phyloP scores from a whole-genome alignment of 2,888 invertebrate species.

The Phyllotreta striolata region DNA sequence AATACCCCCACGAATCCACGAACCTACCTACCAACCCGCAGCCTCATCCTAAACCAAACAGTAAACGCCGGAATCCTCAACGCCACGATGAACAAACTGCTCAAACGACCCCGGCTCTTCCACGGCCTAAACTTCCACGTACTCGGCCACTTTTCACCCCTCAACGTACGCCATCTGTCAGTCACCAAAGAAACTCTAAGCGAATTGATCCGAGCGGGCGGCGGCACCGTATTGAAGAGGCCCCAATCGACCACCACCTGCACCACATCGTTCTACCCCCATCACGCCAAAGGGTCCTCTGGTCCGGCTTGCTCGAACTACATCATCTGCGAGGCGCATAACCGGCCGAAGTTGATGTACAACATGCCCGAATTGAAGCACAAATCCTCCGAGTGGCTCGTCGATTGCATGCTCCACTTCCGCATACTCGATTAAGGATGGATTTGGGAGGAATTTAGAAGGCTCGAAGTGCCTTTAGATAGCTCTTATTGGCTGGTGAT shows the following conservation, averaged over 20 bases:
- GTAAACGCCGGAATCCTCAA: constrained; percentile 45
- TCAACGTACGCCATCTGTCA: constrained; percentile 42
- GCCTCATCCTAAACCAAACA: constrained; percentile 27
- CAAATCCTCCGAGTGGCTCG: constrained; percentile 52
- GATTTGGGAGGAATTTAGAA: no score
- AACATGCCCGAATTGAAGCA: constrained; percentile 52
- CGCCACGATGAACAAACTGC: constrained; percentile 48
- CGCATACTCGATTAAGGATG: constrained; percentile 30
- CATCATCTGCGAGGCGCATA: constrained; percentile 51
- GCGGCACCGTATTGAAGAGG: constrained; percentile 49
- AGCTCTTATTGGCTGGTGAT: no score
- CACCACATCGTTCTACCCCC: constrained; percentile 40
- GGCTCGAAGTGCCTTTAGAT: no score
- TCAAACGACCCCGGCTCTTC: constrained; percentile 53
- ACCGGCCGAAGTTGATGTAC: constrained; percentile 47
- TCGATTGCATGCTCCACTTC: constrained; percentile 51
- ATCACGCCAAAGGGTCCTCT: constrained; percentile 36
- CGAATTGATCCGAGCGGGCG: constrained; percentile 48
- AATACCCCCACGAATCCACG: constrained; percentile 42
- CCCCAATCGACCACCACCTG: constrained; percentile 49
- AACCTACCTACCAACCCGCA: constrained; percentile 42
- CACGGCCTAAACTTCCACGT: constrained; percentile 53
- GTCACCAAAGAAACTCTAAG: constrained; percentile 46
- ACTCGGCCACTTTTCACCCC: constrained; percentile 38
- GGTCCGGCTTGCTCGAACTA: constrained; percentile 48